Evolutionary conservation across 2,797 vertebrate genomes (phyloP), one percentile per base, ranked within the genome.

Genomic region (Coregonus ussuriensis): DNA sequence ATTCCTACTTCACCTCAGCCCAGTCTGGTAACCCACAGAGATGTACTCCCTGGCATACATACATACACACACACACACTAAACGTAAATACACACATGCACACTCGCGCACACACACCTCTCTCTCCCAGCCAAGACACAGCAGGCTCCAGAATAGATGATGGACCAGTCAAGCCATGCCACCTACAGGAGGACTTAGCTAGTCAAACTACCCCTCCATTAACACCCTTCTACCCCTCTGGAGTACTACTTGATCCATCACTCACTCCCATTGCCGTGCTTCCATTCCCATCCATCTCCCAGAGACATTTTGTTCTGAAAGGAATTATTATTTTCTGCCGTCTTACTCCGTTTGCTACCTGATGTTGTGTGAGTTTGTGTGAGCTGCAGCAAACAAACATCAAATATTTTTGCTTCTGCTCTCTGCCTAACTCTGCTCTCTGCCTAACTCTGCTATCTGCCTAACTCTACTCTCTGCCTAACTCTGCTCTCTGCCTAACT

Each of bases 291-390:
- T 33, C 65, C 31, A 4, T 37, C 33, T 68, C 5, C 31, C 31
- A 16, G 3, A 35, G 4, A 37, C 15, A 16, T 3, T 14, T 4
- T 4, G 13, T 25, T 62, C 4, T 25, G 31, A 33, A 35, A 33
- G 4, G 31, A 35, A 16, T 35, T 5, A 16, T 33, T 37, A 35
- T 13, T 6, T 15, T 2, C 3, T 4, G 3, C 14, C 9, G 13
- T 33, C 29, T 18, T 18, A 5, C 66, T 35, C 35, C 35, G 6
- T 65, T 37, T 35, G 16, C 66, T 33, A 33, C 66, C 14, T 33
- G 14, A 5, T 11, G 33, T 68, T 68, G 66, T 68, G 66, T 68
- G 31, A 37, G 66, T 18, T 68, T 68, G 66, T 68, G 66, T 68
- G 66, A 37, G 33, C 13, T 68, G 66, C 35, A 41, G 67, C 67